Conservation (phyloP, 2,797 vertebrate genomes). For the Cynodonichthys magdalenae region DNA sequence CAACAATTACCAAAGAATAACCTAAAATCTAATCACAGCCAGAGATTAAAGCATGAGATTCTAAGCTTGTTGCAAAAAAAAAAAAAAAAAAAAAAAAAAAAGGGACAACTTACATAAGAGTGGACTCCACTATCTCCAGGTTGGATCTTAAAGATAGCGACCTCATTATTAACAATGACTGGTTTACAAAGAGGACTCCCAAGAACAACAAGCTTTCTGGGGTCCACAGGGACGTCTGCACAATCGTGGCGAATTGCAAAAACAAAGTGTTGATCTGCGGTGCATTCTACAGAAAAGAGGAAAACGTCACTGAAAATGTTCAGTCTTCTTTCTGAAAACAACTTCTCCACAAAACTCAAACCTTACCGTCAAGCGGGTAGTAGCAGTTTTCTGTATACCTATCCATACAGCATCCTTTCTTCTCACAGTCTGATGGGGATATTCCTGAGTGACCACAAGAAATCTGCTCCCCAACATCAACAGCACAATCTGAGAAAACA, state of each 20-base stretch:
- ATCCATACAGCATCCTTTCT: conserved; percentile 68
- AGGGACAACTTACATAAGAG: conserved; percentile 66
- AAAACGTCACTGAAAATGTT: background rate
- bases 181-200: conserved; percentile 62
- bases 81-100: too few species aligned
- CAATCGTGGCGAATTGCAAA: conserved; percentile 64
- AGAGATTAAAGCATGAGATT: background rate
- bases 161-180: conserved; percentile 41
- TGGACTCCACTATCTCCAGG: conserved; percentile 70
- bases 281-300: conserved; percentile 62
- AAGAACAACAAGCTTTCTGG: conserved; percentile 53
- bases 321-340: too few species aligned
- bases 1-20: too few species aligned
- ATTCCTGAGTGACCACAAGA: conserved; percentile 41
- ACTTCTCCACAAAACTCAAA: background rate
- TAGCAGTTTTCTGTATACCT: conserved; percentile 43
- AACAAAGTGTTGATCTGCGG: conserved; percentile 67
- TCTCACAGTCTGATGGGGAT: conserved; percentile 30
- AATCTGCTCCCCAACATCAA: conserved; percentile 43
- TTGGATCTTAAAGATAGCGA: conserved; percentile 75
- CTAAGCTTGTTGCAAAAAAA: background rate
- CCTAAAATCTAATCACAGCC: too few species aligned
- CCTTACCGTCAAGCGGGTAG: conserved; percentile 76
- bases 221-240: conserved; percentile 46
- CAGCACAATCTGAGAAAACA: conserved; percentile 55